Percentiles rank a stretch among this genome's conserved stretches.
Conservation (phyloP, 2,113 vertebrate genomes). For the Pluvialis apricaria region DNA sequence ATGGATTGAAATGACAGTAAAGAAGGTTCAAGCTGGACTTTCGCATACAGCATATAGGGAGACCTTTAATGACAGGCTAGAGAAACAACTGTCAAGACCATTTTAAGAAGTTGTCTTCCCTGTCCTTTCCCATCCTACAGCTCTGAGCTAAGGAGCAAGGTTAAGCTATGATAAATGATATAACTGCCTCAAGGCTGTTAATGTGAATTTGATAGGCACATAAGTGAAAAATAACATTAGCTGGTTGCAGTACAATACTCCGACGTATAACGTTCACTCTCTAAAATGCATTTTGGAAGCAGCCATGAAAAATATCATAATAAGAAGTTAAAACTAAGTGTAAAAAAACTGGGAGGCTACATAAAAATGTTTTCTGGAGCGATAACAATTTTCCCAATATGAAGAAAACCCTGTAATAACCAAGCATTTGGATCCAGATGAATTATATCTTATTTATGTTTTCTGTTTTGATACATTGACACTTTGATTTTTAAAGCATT, state of each 20-base stretch:
- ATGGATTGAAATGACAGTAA: background rate
- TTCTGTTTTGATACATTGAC: background rate
- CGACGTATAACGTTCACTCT: fast-evolving
- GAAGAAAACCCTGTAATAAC: background rate
- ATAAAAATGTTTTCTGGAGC: background rate
- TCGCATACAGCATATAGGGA: background rate
- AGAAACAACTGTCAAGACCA: background rate
- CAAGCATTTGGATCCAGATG: background rate
- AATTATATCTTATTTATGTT: background rate
- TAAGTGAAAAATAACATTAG: background rate
- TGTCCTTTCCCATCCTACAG: background rate
- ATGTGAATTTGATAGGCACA: background rate
- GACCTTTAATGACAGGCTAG: background rate
- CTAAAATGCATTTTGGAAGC: background rate
- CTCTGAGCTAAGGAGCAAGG: background rate
- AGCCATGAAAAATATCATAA: fast-evolving
- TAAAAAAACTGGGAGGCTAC: background rate
- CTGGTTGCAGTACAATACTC: background rate
- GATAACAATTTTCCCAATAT: background rate
- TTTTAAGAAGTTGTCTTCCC: background rate
- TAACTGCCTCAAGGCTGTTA: background rate
- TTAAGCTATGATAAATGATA: background rate
- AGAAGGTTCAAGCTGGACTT: background rate
- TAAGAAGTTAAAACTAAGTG: background rate
- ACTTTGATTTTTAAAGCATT: background rate